phyloP scores from a whole-genome alignment of 2,113 vertebrate genomes.

The Nanorana parkeri region DNA sequence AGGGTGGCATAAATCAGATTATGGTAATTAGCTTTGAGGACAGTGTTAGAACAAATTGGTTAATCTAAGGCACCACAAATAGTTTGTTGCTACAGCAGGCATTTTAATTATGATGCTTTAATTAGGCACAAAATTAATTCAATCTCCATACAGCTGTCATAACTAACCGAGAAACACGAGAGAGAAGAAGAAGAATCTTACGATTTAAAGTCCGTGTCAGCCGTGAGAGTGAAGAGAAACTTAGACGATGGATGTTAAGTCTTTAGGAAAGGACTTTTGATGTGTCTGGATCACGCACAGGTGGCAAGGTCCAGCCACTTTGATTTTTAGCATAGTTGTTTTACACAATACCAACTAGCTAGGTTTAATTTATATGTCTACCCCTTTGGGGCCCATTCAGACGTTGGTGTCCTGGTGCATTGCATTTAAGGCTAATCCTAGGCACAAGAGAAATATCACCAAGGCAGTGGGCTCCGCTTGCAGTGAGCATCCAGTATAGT shows the following conservation, averaged over 20 bases:
- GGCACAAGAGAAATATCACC: too few species aligned
- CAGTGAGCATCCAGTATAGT: too few species aligned
- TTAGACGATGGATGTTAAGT: too few species aligned
- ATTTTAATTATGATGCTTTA: constrained; percentile 57
- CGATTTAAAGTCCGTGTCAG: background rate
- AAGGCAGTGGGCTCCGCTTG: too few species aligned
- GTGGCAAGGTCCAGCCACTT: too few species aligned
- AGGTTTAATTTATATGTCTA: too few species aligned
- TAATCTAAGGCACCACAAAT: constrained; percentile 52
- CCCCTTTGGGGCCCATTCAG: too few species aligned
- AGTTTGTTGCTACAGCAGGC: constrained; percentile 52
- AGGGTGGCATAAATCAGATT: constrained; percentile 53
- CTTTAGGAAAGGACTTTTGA: background rate
- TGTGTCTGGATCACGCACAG: too few species aligned
- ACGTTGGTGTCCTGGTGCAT: too few species aligned
- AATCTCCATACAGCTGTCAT: constrained; percentile 52
- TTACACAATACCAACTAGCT: too few species aligned
- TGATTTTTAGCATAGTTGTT: too few species aligned
- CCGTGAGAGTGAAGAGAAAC: background rate
- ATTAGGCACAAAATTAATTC: constrained; percentile 56
- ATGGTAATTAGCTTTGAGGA: constrained; percentile 53
- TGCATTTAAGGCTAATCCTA: too few species aligned
- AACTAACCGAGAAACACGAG: constrained; percentile 4
- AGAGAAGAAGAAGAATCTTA: constrained; percentile 13
- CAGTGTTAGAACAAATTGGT: constrained; percentile 55